phyloP scores from a whole-genome alignment of 2,888 invertebrate species.

The Gisinianus flammeolus region DNA sequence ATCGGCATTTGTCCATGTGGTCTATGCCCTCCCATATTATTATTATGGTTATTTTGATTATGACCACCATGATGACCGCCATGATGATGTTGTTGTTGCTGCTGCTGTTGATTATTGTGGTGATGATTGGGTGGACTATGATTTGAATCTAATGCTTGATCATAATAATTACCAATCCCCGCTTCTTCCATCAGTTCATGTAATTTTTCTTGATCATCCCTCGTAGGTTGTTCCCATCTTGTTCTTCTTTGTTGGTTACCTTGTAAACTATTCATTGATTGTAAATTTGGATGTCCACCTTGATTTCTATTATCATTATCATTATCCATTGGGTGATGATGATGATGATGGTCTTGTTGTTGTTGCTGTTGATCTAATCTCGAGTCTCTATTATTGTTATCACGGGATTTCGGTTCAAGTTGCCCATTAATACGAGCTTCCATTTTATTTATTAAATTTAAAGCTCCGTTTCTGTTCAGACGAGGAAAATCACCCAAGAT shows the following conservation, averaged over 20 bases:
- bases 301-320: neutral
- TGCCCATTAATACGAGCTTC: constrained; percentile 36
- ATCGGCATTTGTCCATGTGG: neutral
- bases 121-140: constrained; percentile 12
- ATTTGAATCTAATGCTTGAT: constrained; percentile 51
- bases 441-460: constrained; percentile 60
- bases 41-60: constrained; percentile 9
- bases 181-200: constrained; percentile 58
- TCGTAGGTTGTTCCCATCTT: constrained; percentile 56
- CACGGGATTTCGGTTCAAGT: neutral
- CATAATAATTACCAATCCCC: constrained; percentile 56
- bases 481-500: constrained; percentile 89
- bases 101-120: constrained; percentile 7
- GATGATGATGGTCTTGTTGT: constrained; percentile 22
- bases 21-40: neutral
- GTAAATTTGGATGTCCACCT: neutral
- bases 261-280: neutral
- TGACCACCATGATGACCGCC: neutral
- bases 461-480: constrained; percentile 77
- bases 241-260: constrained; percentile 37
- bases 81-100: neutral
- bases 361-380: constrained; percentile 30
- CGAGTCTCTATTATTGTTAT: neutral
- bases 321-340: neutral
- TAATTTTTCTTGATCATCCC: constrained; percentile 57